Percentiles rank a stretch among this genome's conserved stretches.
Conservation (phyloP, 2,888 invertebrate species). For the Trachelus tabidus region DNA sequence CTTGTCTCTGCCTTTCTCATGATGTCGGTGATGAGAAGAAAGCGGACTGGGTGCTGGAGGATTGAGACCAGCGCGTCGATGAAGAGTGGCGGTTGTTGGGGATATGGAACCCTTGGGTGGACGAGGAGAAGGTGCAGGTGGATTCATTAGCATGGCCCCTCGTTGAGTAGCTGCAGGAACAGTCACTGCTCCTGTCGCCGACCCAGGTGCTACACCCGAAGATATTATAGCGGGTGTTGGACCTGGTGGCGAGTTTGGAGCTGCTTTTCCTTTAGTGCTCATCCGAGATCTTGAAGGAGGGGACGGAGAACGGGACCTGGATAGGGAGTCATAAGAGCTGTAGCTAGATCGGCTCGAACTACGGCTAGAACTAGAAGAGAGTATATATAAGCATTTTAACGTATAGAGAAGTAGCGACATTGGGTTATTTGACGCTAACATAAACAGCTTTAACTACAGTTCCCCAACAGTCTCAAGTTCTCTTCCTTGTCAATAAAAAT, state of each 20-base stretch:
- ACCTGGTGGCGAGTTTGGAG: constrained; percentile 53
- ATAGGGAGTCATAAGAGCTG: constrained; percentile 67
- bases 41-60: constrained; percentile 62
- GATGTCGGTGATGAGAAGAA: constrained; percentile 48
- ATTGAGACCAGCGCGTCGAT: constrained; percentile 61
- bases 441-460: too few relatives aligned
- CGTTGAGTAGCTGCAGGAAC: constrained; percentile 73
- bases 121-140: constrained; percentile 75
- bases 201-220: constrained; percentile 24
- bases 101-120: constrained; percentile 66
- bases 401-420: too few relatives aligned
- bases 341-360: constrained; percentile 67
- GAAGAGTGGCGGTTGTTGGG: constrained; percentile 59
- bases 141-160: constrained; percentile 78
- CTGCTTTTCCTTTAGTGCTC: constrained; percentile 55
- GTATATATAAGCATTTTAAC: constrained; percentile 29
- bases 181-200: constrained; percentile 27
- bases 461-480: too few relatives aligned
- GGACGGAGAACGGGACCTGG: constrained; percentile 67
- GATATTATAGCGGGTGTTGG: constrained; percentile 38
- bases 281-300: constrained; percentile 66
- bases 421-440: too few relatives aligned
- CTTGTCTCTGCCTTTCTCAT: constrained; percentile 56
- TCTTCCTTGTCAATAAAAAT: too few relatives aligned
- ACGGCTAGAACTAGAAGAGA: constrained; percentile 65